Evolutionary conservation across 2,888 invertebrate species (phyloP), one percentile per base, ranked within the genome.

Genomic region (Rhagophthalmus giganteus): DNA sequence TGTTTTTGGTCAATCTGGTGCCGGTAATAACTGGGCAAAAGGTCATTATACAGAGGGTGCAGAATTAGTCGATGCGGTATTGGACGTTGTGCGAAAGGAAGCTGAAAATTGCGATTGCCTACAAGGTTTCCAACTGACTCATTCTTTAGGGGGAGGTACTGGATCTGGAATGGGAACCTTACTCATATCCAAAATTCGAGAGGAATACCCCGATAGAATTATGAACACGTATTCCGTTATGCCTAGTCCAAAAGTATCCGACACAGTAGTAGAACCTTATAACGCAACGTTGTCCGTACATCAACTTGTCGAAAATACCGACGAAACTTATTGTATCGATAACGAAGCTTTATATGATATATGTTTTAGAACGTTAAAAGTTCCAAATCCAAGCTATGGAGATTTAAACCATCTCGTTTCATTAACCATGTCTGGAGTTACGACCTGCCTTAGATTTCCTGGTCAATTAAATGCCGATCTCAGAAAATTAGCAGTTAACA

Each of bases 171-270:
- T 88, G 87, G 96, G 95, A 64, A 96, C 96, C 54, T 81, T 96
- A 52, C 83, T 96, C 60, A 96, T 96, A 71, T 93, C 93, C 62
- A 96, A 96, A 79, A 95, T 96, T 77, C 86, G 95, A 67, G 95
- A 96, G 79, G 96, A 96, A 79, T 96, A 95, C 74, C 96, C 96
- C 63, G 96, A 96, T 81, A 88, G 96, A 80, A 96, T 96, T 67
- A 96, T 96, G 95, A 93, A 92, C 82, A 95, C 94, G 72, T 95
- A 93, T 80, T 94, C 93, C 55, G 94, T 96, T 55, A 88, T 89
- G 75, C 88, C 89, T 68, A 88, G 88, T 58, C 89, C 89, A 39
- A 94, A 83, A 81, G 88, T 88, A 63, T 93, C 92, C 57, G 93
- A 94, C 75, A 93, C 93, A 61, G 93, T 93, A 64, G 93, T 94